phyloP scores from a whole-genome alignment of 2,113 vertebrate species.

The Gnathonemus echidnorhynchus region DNA sequence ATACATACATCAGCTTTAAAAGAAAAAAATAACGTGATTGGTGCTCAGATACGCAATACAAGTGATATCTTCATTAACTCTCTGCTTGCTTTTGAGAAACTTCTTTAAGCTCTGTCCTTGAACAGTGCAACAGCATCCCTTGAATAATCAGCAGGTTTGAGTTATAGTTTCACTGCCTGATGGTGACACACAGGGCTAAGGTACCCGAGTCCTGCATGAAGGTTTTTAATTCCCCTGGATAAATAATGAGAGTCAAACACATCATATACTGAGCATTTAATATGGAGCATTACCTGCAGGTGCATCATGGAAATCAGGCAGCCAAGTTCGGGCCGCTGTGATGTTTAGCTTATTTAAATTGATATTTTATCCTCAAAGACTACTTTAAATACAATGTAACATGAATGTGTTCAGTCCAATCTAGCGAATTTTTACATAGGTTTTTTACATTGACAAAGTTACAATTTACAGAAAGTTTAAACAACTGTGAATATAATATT shows the following conservation, averaged over 20 bases:
- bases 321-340: neutral
- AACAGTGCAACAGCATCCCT: slow-evolving; percentile 35
- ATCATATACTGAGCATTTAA: slow-evolving; percentile 14
- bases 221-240: slow-evolving; percentile 20
- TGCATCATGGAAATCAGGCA: neutral
- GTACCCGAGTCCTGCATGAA: slow-evolving; percentile 17
- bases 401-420: neutral
- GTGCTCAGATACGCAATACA: neutral
- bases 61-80: neutral
- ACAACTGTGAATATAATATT: neutral
- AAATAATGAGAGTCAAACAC: slow-evolving; percentile 29
- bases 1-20: neutral
- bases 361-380: neutral
- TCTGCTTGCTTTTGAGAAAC: neutral
- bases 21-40: neutral
- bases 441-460: neutral
- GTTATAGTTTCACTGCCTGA: slow-evolving; percentile 36
- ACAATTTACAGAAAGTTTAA: neutral
- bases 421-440: neutral
- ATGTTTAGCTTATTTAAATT: neutral
- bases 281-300: slow-evolving; percentile 11
- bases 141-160: slow-evolving; percentile 44
- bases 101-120: slow-evolving; percentile 33
- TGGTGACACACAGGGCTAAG: slow-evolving; percentile 34
- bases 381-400: neutral